phyloP scores from a whole-genome alignment of 2,797 vertebrate genomes.

The Mastacembelus armatus region DNA sequence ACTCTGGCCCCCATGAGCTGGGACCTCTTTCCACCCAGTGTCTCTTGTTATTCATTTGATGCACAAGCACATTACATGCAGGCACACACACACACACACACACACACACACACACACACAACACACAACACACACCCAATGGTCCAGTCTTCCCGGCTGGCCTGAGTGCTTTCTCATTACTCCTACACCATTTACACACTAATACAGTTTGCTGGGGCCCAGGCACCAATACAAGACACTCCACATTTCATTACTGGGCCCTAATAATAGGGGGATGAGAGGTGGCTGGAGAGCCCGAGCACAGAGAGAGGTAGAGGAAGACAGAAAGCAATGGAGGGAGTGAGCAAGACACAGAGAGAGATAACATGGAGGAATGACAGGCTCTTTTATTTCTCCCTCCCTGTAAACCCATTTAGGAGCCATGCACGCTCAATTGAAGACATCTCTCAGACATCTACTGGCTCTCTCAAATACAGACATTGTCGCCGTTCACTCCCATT shows the following conservation, averaged over 20 bases:
- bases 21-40: conserved; percentile 34
- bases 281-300: conserved; percentile 42
- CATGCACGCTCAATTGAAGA: conserved; percentile 76
- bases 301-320: conserved; percentile 32
- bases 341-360: conserved; percentile 41
- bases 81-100: conserved; percentile 11
- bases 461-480: conserved; percentile 68
- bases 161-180: conserved; percentile 84
- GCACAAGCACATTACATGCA: conserved; percentile 38
- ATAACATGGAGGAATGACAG: conserved; percentile 58
- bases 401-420: conserved; percentile 80
- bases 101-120: conserved; percentile 21
- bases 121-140: conserved; percentile 10
- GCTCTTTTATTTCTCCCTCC: conserved; percentile 61
- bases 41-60: conserved; percentile 71
- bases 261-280: conserved; percentile 75
- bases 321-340: conserved; percentile 22
- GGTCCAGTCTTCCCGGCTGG: conserved; percentile 65
- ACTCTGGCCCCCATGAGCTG: neutral
- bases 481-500: conserved; percentile 47
- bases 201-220: conserved; percentile 82
- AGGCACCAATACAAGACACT: conserved; percentile 79
- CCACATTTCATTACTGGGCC: conserved; percentile 85
- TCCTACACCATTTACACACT: conserved; percentile 83
- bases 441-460: conserved; percentile 71